Conservation (phyloP, 2,113 vertebrate genomes). For the Alethe diademata region DNA sequence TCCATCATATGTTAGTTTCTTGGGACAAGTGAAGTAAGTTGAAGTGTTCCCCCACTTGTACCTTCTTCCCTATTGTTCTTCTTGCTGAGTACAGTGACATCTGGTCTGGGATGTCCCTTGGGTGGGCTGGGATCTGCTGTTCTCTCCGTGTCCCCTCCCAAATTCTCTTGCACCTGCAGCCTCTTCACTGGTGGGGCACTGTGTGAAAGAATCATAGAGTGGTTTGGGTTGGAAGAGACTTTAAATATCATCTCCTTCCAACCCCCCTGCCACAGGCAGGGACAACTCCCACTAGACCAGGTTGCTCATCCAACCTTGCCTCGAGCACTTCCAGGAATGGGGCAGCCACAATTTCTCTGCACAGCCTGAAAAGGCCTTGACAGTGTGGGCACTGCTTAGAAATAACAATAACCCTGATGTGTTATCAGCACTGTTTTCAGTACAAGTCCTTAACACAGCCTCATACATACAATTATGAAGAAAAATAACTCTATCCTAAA, state of each 20-base stretch:
- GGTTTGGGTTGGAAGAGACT: not conserved
- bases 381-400: not conserved
- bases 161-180: fast-evolving
- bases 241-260: too few relatives aligned
- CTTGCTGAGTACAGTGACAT: not conserved
- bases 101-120: not conserved
- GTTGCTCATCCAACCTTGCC: not conserved
- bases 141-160: not conserved
- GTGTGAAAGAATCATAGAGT: not conserved
- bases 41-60: not conserved
- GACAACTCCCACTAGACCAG: not conserved
- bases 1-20: not conserved
- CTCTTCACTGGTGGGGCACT: not conserved
- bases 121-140: not conserved
- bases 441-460: not conserved
- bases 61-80: not conserved
- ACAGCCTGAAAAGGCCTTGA: not conserved
- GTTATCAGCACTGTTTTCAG: not conserved
- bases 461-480: not conserved
- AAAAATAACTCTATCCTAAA: not conserved
- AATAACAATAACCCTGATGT: not conserved
- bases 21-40: not conserved
- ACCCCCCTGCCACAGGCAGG: not conserved
- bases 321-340: not conserved
- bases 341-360: not conserved